phyloP scores from a whole-genome alignment of 1,140 invertebrate genomes.

The Melitaea cinxia region DNA sequence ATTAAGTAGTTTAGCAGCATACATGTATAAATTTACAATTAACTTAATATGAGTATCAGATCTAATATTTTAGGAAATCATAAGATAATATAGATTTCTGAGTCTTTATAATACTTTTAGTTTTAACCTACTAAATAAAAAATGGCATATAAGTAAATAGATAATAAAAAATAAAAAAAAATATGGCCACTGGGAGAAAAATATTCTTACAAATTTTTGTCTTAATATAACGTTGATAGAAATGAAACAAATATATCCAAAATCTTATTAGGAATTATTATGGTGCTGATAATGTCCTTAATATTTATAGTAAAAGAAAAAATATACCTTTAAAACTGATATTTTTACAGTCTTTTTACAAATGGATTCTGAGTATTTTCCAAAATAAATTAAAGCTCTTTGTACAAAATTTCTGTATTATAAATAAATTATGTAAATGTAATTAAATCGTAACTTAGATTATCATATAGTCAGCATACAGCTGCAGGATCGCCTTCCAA shows the following conservation, averaged over 20 bases:
- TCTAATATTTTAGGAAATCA: slow-evolving; percentile 53
- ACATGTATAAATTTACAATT: slow-evolving; percentile 69
- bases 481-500: slow-evolving; percentile 88
- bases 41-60: slow-evolving; percentile 66
- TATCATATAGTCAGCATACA: slow-evolving; percentile 81
- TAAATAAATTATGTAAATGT: slow-evolving; percentile 79
- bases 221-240: slow-evolving; percentile 1
- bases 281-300: slow-evolving; percentile 24
- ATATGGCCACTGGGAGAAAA: slow-evolving; percentile 75
- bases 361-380: slow-evolving; percentile 71
- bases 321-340: slow-evolving; percentile 56
- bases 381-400: slow-evolving; percentile 81
- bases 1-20: slow-evolving; percentile 71
- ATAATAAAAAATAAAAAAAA: slow-evolving; percentile 63
- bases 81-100: slow-evolving; percentile 46
- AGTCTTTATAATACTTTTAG: slow-evolving; percentile 41
- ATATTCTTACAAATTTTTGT: slow-evolving; percentile 9
- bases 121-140: slow-evolving; percentile 55
- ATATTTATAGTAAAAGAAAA: slow-evolving; percentile 24
- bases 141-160: slow-evolving; percentile 50
- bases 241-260: slow-evolving; percentile 12
- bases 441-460: slow-evolving; percentile 72
- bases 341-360: slow-evolving; percentile 78
- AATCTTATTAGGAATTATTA: slow-evolving; percentile 13
- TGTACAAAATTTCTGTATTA: slow-evolving; percentile 77